phyloP scores from a whole-genome alignment of 1,140 invertebrate species.

The Leptonema lineaticorne region DNA sequence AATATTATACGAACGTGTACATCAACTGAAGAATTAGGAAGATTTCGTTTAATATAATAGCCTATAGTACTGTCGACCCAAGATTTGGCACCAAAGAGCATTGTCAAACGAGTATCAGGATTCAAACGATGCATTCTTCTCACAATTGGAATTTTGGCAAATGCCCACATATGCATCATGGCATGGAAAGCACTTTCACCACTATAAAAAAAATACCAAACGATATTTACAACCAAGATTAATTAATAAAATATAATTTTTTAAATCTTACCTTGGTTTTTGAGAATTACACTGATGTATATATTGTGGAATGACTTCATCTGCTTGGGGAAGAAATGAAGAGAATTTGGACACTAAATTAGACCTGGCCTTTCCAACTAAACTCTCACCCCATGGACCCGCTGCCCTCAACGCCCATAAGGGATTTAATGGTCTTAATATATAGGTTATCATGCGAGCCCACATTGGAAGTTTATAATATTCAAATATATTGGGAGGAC shows the following conservation, averaged over 20 bases:
- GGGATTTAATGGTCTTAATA: constrained; percentile 77
- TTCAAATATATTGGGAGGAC: constrained; percentile 54
- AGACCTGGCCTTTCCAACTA: constrained; percentile 17
- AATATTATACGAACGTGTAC: constrained; percentile 25
- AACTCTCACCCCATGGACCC: constrained; percentile 66
- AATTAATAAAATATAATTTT: background rate
- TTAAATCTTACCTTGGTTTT: constrained; percentile 68
- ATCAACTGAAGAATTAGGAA: constrained; percentile 30
- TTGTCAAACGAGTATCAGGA: constrained; percentile 30
- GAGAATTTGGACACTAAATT: constrained; percentile 61
- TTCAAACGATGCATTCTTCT: constrained; percentile 31
- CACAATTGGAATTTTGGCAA: constrained; percentile 34
- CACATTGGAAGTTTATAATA: constrained; percentile 61
- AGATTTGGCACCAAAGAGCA: constrained; percentile 35
- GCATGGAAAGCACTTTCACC: constrained; percentile 39
- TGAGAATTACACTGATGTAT: constrained; percentile 87
- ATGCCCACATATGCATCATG: constrained; percentile 36
- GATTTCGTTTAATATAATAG: constrained; percentile 21
- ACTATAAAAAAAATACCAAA: constrained; percentile 29
- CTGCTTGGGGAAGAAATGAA: constrained; percentile 58
- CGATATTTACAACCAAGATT: constrained; percentile 14
- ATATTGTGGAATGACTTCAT: constrained; percentile 71
- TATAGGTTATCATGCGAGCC: constrained; percentile 63
- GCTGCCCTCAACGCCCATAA: constrained; percentile 72
- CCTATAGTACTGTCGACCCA: constrained; percentile 32